A percentile compares a stretch with the other conserved stretches of the same genome.
These are phyloP conservation scores for Heliconius ethilla DNA, from an alignment of 2,888 invertebrate species.

Conservation along the genomic window DNA sequence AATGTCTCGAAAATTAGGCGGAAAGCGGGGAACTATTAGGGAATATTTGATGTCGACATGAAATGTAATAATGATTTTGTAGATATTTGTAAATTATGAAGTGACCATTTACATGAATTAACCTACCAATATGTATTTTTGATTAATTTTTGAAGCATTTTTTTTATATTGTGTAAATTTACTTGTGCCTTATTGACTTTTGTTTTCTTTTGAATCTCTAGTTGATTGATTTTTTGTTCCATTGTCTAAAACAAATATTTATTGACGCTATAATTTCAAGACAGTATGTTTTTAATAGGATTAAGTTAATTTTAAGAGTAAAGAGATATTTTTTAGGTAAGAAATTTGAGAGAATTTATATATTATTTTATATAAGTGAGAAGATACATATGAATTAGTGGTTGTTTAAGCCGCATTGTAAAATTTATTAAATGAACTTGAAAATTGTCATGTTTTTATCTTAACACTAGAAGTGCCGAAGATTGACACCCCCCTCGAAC, in stretches of 20 bases:
- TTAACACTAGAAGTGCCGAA: no score
- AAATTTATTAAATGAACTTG: slow-evolving; percentile 38
- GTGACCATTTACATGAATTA: slow-evolving; percentile 4
- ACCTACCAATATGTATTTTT: not conserved
- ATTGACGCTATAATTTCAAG: slow-evolving; percentile 34
- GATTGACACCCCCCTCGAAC: no score
- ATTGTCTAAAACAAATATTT: slow-evolving; percentile 33
- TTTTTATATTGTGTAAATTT: slow-evolving; percentile 27
- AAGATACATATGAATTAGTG: slow-evolving; percentile 32
- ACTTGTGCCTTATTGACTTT: slow-evolving; percentile 42
- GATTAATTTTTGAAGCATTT: slow-evolving; percentile 30
- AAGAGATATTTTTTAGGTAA: slow-evolving; percentile 39
- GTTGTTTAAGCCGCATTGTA: slow-evolving; percentile 36
- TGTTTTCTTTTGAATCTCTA: slow-evolving; percentile 34
- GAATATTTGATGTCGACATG: slow-evolving; percentile 20
- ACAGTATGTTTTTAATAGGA: slow-evolving; percentile 29
- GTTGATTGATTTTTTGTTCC: slow-evolving; percentile 20
- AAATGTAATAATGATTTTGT: slow-evolving; percentile 10
- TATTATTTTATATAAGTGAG: slow-evolving; percentile 39
- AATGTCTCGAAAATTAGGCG: not conserved
- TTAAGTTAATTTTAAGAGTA: slow-evolving; percentile 36
- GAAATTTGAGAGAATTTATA: slow-evolving; percentile 44
- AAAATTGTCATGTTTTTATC: not conserved
- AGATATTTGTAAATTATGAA: slow-evolving; percentile 1
- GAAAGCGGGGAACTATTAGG: no score